These are phyloP conservation scores for Sebastes glaucus DNA, from an alignment of 2,797 vertebrate species.

Conservation along the genomic window DNA sequence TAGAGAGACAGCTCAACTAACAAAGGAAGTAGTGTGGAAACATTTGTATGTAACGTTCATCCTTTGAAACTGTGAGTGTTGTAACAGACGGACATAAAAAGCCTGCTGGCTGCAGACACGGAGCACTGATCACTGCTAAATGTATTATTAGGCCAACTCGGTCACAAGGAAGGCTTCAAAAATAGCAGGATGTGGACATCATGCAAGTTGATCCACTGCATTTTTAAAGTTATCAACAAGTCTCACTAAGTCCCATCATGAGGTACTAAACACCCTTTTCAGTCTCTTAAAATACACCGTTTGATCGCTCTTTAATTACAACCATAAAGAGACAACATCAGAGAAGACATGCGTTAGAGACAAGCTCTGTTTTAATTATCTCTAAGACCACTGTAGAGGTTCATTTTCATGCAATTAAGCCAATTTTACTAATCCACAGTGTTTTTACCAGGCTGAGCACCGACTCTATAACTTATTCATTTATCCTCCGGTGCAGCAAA, in stretches of 20 bases:
- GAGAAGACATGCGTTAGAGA: neutral
- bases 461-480: neutral
- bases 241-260: neutral
- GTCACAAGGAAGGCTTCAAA: slow-evolving; percentile 54
- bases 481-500: neutral
- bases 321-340: too few species aligned
- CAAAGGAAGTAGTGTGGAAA: neutral
- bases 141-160: slow-evolving; percentile 52
- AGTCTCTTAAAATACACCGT: neutral
- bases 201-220: slow-evolving; percentile 58
- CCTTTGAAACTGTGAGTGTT: neutral
- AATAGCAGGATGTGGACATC: slow-evolving; percentile 53
- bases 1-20: neutral
- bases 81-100: neutral
- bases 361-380: neutral
- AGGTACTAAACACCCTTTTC: neutral
- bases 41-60: neutral
- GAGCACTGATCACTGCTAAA: slow-evolving; percentile 24
- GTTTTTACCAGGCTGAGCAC: neutral
- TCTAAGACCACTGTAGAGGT: neutral
- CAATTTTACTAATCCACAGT: neutral
- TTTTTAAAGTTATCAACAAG: slow-evolving; percentile 43
- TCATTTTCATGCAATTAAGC: neutral
- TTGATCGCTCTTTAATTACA: neutral
- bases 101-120: neutral